phyloP scores from a whole-genome alignment of 2,797 vertebrate genomes.

The Prionace glauca region DNA sequence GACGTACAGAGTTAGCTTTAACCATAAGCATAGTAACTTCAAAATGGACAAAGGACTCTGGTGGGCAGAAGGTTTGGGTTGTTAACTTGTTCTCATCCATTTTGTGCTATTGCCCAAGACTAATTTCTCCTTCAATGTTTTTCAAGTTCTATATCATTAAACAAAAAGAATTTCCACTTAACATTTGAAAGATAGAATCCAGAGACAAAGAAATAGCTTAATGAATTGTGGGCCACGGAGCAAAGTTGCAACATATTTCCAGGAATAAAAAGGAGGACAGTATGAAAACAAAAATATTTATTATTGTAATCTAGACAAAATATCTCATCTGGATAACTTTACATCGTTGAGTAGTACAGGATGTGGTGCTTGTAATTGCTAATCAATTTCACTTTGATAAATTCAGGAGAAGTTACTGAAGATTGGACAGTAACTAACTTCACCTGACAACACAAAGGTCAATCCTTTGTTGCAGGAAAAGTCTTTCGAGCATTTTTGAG shows the following conservation, averaged over 20 bases:
- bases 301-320: neutral
- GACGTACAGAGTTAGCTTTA: neutral
- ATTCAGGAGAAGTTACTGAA: neutral
- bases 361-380: neutral
- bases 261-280: neutral
- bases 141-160: neutral
- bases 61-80: neutral
- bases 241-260: neutral
- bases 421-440: neutral
- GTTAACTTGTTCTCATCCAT: neutral
- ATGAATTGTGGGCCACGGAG: neutral
- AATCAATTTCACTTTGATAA: neutral
- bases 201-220: neutral
- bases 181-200: neutral
- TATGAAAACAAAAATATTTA: neutral
- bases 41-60: neutral
- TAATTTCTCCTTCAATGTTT: neutral
- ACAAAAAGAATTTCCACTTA: neutral
- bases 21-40: neutral
- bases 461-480: neutral
- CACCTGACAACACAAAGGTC: neutral
- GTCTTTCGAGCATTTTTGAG: neutral
- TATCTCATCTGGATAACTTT: neutral
- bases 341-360: neutral
- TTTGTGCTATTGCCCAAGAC: neutral